These are phyloP conservation scores for Pemphigus obesinymphae DNA, from an alignment of 1,140 invertebrate species.

Conservation along the genomic window DNA sequence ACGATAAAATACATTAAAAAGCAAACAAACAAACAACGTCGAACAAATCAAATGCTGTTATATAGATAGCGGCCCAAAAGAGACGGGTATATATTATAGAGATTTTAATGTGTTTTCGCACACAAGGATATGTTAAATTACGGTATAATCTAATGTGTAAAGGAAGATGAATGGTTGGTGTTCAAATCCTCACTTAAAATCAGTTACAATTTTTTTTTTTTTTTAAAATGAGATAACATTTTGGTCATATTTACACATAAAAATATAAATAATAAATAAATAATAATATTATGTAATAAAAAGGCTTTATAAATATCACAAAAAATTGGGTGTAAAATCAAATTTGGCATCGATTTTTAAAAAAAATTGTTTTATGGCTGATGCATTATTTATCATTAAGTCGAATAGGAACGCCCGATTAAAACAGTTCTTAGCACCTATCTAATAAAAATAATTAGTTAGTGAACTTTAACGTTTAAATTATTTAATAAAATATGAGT, in stretches of 20 bases:
- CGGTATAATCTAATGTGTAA: background rate
- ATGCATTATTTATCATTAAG: background rate
- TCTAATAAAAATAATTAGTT: slow-evolving; percentile 23
- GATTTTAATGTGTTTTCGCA: background rate
- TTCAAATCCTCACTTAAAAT: slow-evolving; percentile 25
- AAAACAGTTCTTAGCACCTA: slow-evolving; percentile 40
- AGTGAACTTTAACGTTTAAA: slow-evolving; percentile 11
- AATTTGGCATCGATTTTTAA: slow-evolving; percentile 33
- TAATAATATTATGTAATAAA: background rate
- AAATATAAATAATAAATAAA: background rate
- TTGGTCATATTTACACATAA: slow-evolving; percentile 25
- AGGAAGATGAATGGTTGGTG: slow-evolving; percentile 13
- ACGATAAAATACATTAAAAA: slow-evolving; percentile 32
- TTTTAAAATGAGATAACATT: slow-evolving; percentile 31
- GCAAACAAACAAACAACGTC: slow-evolving; percentile 29
- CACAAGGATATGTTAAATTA: slow-evolving; percentile 34
- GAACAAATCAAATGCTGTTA: slow-evolving; percentile 1
- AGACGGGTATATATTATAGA: background rate
- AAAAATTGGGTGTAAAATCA: slow-evolving; percentile 19
- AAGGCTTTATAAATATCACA: slow-evolving; percentile 31
- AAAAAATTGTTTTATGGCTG: background rate
- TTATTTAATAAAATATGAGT: slow-evolving; percentile 13
- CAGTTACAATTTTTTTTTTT: slow-evolving; percentile 17
- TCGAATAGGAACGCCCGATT: slow-evolving; percentile 27
- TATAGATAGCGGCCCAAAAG: background rate